phyloP scores from a whole-genome alignment of 2,888 invertebrate species.

The Celastrina argiolus region DNA sequence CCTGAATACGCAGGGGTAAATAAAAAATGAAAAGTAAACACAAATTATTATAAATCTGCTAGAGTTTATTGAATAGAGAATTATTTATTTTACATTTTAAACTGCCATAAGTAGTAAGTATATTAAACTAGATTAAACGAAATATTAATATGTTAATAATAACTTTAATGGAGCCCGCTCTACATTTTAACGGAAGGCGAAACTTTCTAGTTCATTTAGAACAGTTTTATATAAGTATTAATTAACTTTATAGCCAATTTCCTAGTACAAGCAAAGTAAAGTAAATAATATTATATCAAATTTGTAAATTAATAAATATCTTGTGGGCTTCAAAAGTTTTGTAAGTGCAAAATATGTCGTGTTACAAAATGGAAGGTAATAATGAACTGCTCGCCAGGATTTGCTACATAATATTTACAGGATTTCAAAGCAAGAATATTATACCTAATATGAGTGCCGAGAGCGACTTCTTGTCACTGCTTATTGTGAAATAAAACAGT shows the following conservation, averaged over 20 bases:
- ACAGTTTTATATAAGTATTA: neutral
- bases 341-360: no score
- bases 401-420: no score
- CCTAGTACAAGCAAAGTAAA: no score
- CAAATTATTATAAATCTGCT: neutral
- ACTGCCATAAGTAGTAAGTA: slow-evolving; percentile 67
- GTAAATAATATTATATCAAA: no score
- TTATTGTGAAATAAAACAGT: no score
- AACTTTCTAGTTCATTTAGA: neutral
- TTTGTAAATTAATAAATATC: no score
- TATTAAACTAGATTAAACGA: slow-evolving; percentile 19
- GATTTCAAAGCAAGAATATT: no score
- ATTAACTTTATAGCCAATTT: neutral
- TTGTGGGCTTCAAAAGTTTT: no score
- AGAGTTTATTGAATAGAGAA: slow-evolving; percentile 36
- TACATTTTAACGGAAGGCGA: neutral
- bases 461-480: no score
- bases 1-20: neutral
- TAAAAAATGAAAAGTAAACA: neutral
- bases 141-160: neutral
- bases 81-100: slow-evolving; percentile 64
- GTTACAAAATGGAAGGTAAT: no score
- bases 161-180: neutral
- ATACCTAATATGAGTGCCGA: no score
- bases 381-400: no score